A percentile compares a stretch with the other conserved stretches of the same genome.
Evolutionary conservation across 2,797 vertebrate genomes (phyloP).

Genomic region (Masticophis lateralis): DNA sequence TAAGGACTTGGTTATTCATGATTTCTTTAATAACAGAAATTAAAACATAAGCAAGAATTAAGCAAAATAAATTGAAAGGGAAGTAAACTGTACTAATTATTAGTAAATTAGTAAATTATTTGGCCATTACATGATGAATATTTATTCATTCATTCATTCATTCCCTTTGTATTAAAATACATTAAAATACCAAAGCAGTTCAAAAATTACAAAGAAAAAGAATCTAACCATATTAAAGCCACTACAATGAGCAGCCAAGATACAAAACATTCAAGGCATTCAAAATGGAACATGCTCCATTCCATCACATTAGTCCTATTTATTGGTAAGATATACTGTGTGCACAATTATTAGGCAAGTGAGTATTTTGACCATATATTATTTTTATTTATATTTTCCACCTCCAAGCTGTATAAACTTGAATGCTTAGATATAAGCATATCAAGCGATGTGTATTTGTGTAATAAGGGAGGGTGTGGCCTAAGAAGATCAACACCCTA

Average conservation of each 20-base stretch:
- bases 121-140: not conserved
- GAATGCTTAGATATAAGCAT: too few relatives aligned
- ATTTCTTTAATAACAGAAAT: not conserved
- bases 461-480: too few relatives aligned
- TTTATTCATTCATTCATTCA: not conserved
- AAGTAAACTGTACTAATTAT: not conserved
- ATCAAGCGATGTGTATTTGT: too few relatives aligned
- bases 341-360: too few relatives aligned
- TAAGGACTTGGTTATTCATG: not conserved
- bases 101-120: not conserved
- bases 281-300: not conserved
- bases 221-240: not conserved
- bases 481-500: too few relatives aligned
- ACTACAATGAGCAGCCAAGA: not conserved
- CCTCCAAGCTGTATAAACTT: too few relatives aligned
- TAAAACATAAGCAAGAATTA: not conserved
- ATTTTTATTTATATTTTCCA: too few relatives aligned
- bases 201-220: not conserved
- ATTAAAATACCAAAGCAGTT: not conserved
- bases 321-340: not conserved
- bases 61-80: not conserved
- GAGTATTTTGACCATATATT: too few relatives aligned
- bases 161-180: not conserved
- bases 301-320: not conserved
- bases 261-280: not conserved